These are phyloP conservation scores for Pterois miles DNA, from an alignment of 2,797 vertebrate genomes.

Conservation along the genomic window DNA sequence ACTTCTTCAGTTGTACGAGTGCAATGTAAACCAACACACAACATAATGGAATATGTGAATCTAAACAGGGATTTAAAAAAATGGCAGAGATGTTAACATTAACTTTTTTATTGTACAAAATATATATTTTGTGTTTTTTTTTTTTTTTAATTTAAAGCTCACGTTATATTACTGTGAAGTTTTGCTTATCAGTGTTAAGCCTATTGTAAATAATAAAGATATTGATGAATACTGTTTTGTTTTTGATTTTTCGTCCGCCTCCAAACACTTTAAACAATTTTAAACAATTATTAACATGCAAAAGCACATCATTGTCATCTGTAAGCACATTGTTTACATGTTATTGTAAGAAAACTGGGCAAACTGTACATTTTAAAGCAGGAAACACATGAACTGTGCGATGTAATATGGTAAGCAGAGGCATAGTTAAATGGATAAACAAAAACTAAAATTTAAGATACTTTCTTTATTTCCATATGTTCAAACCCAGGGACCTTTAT, in stretches of 20 bases:
- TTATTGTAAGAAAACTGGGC: not conserved
- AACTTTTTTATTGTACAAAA: slow-evolving; percentile 93
- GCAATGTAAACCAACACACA: slow-evolving; percentile 83
- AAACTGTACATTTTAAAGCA: not conserved
- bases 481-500: not conserved
- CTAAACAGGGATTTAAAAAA: slow-evolving; percentile 82
- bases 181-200: slow-evolving; percentile 98
- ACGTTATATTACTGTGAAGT: slow-evolving; percentile 99
- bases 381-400: not conserved
- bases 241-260: slow-evolving; percentile 4
- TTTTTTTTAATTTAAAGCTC: slow-evolving; percentile 97
- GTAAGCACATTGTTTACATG: not conserved
- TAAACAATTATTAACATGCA: not conserved
- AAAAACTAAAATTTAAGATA: not conserved
- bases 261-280: not conserved
- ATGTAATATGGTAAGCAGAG: not conserved
- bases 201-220: slow-evolving; percentile 97
- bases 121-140: slow-evolving; percentile 91
- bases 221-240: slow-evolving; percentile 73
- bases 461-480: not conserved
- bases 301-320: fast-evolving
- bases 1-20: slow-evolving; percentile 85
- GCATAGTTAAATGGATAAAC: not conserved
- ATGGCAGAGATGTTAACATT: slow-evolving; percentile 84
- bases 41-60: slow-evolving; percentile 84